These are phyloP conservation scores for Anolis sagrei DNA, from an alignment of 2,113 vertebrate genomes.

Conservation along the genomic window DNA sequence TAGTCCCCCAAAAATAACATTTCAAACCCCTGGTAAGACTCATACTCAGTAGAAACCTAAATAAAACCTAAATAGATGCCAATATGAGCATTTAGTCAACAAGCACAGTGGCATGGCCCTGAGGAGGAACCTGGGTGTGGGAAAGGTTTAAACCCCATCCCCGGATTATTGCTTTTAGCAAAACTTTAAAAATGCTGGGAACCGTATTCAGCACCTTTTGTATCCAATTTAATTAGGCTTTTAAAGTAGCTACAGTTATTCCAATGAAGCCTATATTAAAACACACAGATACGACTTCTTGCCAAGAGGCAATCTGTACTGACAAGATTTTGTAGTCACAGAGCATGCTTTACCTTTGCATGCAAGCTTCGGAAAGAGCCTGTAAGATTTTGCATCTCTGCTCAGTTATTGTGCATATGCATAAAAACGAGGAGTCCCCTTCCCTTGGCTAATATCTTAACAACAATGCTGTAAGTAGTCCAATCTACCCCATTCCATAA, in stretches of 20 bases:
- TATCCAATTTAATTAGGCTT: not conserved
- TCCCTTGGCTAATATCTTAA: not conserved
- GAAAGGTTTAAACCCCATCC: not conserved
- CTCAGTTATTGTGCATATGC: not conserved
- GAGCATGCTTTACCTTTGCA: not conserved
- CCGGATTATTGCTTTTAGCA: not conserved
- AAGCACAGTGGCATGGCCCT: not conserved
- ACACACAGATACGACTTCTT: not conserved
- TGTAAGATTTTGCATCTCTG: not conserved
- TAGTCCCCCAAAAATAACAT: no score
- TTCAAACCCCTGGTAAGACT: not conserved
- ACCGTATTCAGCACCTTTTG: not conserved
- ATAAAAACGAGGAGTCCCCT: not conserved
- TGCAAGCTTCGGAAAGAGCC: not conserved
- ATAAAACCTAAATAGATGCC: not conserved
- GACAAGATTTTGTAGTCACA: not conserved
- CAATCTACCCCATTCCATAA: slow-evolving; percentile 18
- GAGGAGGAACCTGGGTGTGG: not conserved
- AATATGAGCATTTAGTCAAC: not conserved
- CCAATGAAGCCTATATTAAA: not conserved
- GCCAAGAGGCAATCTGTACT: not conserved
- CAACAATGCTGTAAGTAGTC: slow-evolving; percentile 34
- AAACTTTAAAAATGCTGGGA: not conserved
- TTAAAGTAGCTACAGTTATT: not conserved
- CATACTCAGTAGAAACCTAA: not conserved